Conservation (phyloP, 1,140 invertebrate genomes). For the Lepidurus couesii region DNA sequence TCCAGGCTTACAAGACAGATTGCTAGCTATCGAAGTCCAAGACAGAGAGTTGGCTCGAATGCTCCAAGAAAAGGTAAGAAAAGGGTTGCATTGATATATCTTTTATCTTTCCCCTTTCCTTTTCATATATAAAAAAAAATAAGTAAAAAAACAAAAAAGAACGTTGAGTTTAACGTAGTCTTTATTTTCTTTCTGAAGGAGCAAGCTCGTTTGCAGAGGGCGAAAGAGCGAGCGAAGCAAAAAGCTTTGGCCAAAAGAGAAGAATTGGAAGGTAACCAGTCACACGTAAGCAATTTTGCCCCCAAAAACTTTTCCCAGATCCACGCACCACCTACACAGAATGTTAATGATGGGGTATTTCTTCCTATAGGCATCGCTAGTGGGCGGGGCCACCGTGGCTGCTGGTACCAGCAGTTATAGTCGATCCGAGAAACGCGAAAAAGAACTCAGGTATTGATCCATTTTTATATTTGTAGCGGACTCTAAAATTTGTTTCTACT, state of each 20-base stretch:
- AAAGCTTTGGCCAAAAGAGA: constrained; percentile 26
- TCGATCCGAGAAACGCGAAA: background rate
- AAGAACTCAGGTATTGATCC: background rate
- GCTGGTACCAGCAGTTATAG: background rate
- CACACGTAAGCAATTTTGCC: background rate
- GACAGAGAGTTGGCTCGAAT: constrained; percentile 83
- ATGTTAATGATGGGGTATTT: background rate
- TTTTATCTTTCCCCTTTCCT: background rate
- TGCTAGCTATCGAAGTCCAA: constrained; percentile 80
- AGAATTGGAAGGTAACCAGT: constrained; percentile 10
- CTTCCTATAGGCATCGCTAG: background rate
- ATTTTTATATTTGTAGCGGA: background rate
- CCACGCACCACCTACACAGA: background rate
- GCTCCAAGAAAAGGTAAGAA: constrained; percentile 68
- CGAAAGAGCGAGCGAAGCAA: constrained; percentile 31
- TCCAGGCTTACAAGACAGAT: constrained; percentile 51
- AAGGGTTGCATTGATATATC: constrained; percentile 36
- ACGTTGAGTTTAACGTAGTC: constrained; percentile 32
- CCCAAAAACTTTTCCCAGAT: background rate
- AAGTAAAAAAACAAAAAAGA: background rate
- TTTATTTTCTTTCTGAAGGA: constrained; percentile 16
- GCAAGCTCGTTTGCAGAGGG: constrained; percentile 31
- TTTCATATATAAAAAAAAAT: too few relatives aligned
- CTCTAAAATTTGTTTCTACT: background rate
- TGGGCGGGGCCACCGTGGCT: background rate